Conservation (phyloP, 1,140 invertebrate species). For the Zaprionus ghesquierei region DNA sequence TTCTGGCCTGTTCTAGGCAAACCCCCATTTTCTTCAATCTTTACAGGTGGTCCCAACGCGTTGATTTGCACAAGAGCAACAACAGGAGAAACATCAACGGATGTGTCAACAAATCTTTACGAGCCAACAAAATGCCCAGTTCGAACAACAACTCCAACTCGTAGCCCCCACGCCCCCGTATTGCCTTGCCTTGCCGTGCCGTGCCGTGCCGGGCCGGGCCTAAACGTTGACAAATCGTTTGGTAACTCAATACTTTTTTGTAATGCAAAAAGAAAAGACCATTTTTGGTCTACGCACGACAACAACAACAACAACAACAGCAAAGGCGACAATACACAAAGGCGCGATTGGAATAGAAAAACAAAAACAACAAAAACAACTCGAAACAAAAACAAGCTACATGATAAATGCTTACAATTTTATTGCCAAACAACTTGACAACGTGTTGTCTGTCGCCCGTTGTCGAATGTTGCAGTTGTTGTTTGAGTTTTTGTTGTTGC, state of each 20-base stretch:
- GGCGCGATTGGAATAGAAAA: constrained; percentile 18
- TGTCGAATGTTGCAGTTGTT: constrained; percentile 26
- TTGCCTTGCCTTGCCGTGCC: no score
- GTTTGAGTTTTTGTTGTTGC: constrained; percentile 4
- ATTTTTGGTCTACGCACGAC: constrained; percentile 67
- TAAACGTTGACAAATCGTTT: constrained; percentile 77
- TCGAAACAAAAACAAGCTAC: constrained; percentile 49
- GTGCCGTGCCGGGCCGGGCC: constrained; percentile 18
- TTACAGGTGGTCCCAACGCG: constrained; percentile 33
- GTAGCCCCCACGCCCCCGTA: constrained; percentile 1
- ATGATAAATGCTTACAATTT: constrained; percentile 80
- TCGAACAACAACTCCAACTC: constrained; percentile 16
- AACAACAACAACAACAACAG: constrained; percentile 6
- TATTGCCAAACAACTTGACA: constrained; percentile 71
- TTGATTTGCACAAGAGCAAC: constrained; percentile 34
- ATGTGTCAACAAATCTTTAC: constrained; percentile 75
- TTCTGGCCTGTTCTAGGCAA: not conserved
- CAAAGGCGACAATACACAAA: constrained; percentile 27
- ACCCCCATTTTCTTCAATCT: not conserved
- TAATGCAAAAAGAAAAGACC: constrained; percentile 68
- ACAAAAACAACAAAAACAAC: constrained; percentile 21
- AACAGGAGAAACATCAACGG: constrained; percentile 60
- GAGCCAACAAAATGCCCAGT: constrained; percentile 61
- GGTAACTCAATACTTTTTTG: constrained; percentile 76
- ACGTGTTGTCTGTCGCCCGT: constrained; percentile 48